Evolutionary conservation across 2,888 invertebrate species (phyloP), one percentile per base, ranked within the genome.

Genomic region (Idaea aversata): DNA sequence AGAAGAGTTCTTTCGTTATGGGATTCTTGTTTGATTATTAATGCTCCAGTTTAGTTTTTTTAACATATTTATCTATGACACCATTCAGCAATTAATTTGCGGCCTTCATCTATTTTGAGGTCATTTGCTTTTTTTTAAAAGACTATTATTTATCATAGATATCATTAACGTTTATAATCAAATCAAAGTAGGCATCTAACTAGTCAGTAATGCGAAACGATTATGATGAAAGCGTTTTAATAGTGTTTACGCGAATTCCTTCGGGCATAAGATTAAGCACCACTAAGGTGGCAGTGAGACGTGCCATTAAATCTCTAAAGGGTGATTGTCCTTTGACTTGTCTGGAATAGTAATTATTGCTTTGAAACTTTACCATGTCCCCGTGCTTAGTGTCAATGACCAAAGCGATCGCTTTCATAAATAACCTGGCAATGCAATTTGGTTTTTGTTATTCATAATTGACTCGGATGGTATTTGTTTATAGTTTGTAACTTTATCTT

Each of bases 271-370:
- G 83, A 84, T 84, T 83, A 82, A 88, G 83, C 79, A 81, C 82
- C 79, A 79, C 76, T 79, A 80, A 86, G 80, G 84, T 82, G 83
- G 83, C 84, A 84, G 79, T 77, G 79, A 83, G 82, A 80, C 82
- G 74, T 74, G 81, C 86, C 85, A 88, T 90, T 90, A 88, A 87
- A 88, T 89, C 86, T 81, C 82, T 78, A 80, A 83, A 77, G 82
- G 91, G 90, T 91, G 88, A 91, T 90, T 79, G 83, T 86, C 88
- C 91, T 85, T 80, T 76, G 77, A 73, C 84, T 83, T 81, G 90
- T 86, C 87, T 87, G 84, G 90, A 88, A 91, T 91, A 88, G 84
- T 84, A 91, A 91, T 90, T 85, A 83, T 80, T 79, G 78, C 79
- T 79, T 79, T 81, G 75, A 77, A 80, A 80, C 79, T 78, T 78